These are phyloP conservation scores for Chrysoperla carnea DNA, from an alignment of 1,140 invertebrate genomes.

Conservation along the genomic window DNA sequence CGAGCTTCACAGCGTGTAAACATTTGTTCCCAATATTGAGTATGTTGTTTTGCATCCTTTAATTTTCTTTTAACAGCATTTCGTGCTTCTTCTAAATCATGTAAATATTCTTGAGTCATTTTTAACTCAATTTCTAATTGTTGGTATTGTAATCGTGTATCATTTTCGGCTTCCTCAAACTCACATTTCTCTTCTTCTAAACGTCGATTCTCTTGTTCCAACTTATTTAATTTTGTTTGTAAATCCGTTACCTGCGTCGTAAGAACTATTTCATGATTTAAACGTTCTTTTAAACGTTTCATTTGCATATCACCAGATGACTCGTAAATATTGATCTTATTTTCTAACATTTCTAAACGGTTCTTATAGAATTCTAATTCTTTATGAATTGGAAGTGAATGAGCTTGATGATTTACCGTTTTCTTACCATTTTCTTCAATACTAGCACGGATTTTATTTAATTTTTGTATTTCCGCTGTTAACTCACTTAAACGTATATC, in stretches of 20 bases:
- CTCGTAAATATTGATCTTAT: constrained; percentile 37
- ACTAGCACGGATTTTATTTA: constrained; percentile 32
- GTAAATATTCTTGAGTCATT: constrained; percentile 25
- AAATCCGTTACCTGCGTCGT: constrained; percentile 32
- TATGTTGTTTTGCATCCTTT: constrained; percentile 29
- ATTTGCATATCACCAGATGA: constrained; percentile 34
- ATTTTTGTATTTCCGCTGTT: constrained; percentile 33
- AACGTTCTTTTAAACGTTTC: constrained; percentile 32
- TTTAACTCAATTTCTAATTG: constrained; percentile 34
- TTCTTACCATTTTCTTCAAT: constrained; percentile 20
- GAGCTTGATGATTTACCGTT: constrained; percentile 2
- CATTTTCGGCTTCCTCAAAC: constrained; percentile 49
- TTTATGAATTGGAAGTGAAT: constrained; percentile 21
- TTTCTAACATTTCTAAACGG: constrained; percentile 33
- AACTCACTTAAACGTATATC: constrained; percentile 19
- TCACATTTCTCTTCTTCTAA: constrained; percentile 46
- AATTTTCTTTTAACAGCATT: constrained; percentile 23
- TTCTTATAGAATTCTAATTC: constrained; percentile 38
- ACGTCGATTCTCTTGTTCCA: constrained; percentile 35
- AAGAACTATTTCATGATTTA: constrained; percentile 33
- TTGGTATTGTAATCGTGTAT: constrained; percentile 41
- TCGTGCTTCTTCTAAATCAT: constrained; percentile 29
- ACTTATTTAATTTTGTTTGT: constrained; percentile 28
- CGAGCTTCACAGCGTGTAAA: constrained; percentile 35
- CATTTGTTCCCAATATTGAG: constrained; percentile 23